A percentile compares a stretch with the other conserved stretches of the same genome.
Conservation (phyloP, 2,888 invertebrate species). For the Phymatocera aterrima region DNA sequence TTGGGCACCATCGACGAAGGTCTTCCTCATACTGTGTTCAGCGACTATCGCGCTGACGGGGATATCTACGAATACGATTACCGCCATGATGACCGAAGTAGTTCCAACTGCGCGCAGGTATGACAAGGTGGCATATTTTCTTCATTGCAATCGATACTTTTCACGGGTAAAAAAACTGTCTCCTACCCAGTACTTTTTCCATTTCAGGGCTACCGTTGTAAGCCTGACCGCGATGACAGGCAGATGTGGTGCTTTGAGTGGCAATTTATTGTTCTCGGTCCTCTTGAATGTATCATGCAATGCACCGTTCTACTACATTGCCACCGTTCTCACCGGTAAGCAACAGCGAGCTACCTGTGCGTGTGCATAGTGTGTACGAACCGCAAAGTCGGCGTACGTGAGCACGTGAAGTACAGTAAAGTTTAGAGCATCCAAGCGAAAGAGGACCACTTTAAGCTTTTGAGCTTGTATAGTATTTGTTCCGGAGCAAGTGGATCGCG, state of each 20-base stretch:
- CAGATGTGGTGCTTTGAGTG: slow-evolving; percentile 66
- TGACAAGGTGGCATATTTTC: neutral
- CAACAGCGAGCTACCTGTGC: neutral
- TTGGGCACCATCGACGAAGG: slow-evolving; percentile 23
- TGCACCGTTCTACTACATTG: slow-evolving; percentile 64
- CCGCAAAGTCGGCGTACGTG: neutral
- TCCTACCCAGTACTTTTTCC: neutral
- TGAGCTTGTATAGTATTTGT: slow-evolving; percentile 7
- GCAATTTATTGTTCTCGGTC: slow-evolving; percentile 67
- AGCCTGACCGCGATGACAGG: slow-evolving; percentile 63
- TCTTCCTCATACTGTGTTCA: slow-evolving; percentile 63
- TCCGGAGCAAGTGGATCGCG: neutral
- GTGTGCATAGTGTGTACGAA: neutral
- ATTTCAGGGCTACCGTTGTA: slow-evolving; percentile 62
- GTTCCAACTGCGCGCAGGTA: slow-evolving; percentile 66
- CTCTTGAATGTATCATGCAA: slow-evolving; percentile 65
- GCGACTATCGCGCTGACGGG: slow-evolving; percentile 66
- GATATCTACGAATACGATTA: slow-evolving; percentile 68
- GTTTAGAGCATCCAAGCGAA: slow-evolving; percentile 1
- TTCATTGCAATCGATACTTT: neutral
- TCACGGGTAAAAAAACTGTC: neutral
- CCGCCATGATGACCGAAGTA: slow-evolving; percentile 65
- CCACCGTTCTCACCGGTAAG: slow-evolving; percentile 44
- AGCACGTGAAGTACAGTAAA: neutral
- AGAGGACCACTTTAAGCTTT: neutral